phyloP scores from a whole-genome alignment of 2,888 invertebrate genomes.

The Temnothorax unifasciatus region DNA sequence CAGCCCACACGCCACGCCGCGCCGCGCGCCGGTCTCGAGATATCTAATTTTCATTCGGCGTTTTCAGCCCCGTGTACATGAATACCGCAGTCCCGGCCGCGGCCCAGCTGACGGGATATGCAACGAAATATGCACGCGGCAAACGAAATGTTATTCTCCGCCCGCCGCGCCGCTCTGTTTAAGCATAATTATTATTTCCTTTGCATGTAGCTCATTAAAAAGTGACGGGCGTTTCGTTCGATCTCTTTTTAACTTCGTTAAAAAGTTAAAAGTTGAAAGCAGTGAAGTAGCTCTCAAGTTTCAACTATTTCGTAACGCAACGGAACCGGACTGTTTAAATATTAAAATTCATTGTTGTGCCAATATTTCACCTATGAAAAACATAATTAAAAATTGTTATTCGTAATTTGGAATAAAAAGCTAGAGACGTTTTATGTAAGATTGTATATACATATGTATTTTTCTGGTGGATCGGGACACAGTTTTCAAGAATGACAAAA shows the following conservation, averaged over 20 bases:
- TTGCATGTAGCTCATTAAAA: slow-evolving; percentile 21
- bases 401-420: not conserved
- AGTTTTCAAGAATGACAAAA: not conserved
- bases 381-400: not conserved
- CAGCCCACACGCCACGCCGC: not conserved
- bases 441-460: not conserved
- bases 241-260: no score
- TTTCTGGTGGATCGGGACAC: not conserved
- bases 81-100: not conserved
- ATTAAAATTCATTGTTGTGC: not conserved
- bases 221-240: not conserved
- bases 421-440: not conserved
- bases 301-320: not conserved
- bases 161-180: slow-evolving; percentile 9
- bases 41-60: slow-evolving; percentile 73
- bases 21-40: slow-evolving; percentile 33
- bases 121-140: slow-evolving; percentile 1
- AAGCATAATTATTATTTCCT: slow-evolving; percentile 42
- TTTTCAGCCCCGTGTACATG: slow-evolving; percentile 44
- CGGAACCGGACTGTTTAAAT: not conserved
- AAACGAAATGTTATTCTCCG: slow-evolving; percentile 38
- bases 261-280: not conserved
- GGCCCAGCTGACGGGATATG: not conserved
- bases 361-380: not conserved
- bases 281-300: not conserved